Base-by-base conservation (phyloP, 2,888 invertebrate genomes). In the Parascotia fuliginaria region DNA sequence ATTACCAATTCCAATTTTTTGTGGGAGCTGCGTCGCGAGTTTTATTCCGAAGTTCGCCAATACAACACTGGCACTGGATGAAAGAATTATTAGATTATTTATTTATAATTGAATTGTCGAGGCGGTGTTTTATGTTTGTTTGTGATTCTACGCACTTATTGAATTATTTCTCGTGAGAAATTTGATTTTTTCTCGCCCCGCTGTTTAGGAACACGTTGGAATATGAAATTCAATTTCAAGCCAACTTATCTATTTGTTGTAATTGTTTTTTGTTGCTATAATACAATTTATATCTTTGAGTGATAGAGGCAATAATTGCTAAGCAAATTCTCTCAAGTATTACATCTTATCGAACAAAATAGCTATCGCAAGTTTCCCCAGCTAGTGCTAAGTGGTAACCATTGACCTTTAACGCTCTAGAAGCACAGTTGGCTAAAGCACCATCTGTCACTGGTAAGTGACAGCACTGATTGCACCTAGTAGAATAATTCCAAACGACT, bases 71-170 rank as follows among this genome's bases (percentile, higher is more conserved):
- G 48, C 42, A 38, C 39, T 29, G 48, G 47, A 57, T 62, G 55
- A 60, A 55, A 55, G 29, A 58, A 70, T 55, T 70, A 70, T 70
- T 72, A 64, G 61, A 70, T 70, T 70, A 70, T 70, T 70, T 70
- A 70, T 70, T 70, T 61, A 66, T 70, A 70, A 70, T 70, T 70
- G 67, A 66, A 70, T 70, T 60, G 64, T 50, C 52, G 50, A 55
- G 51, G 47, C 47, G 67, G 49, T 55, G 50, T 63, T 60, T 49
- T 55, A 45, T 52, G 62, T 66, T 60, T 52, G 59, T 67, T 70
- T 66, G 66, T 66, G 61, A 49, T 39, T 36, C 34, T 14, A 45
- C 60, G 52, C 43, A 49, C 46, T 65, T 65, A 68, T 65, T 57
- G 62, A 51, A 60, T 65, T 65, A 68, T 41, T 37, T 53, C 53